phyloP scores from a whole-genome alignment of 1,140 invertebrate genomes.

The Scaptomyza hsui region DNA sequence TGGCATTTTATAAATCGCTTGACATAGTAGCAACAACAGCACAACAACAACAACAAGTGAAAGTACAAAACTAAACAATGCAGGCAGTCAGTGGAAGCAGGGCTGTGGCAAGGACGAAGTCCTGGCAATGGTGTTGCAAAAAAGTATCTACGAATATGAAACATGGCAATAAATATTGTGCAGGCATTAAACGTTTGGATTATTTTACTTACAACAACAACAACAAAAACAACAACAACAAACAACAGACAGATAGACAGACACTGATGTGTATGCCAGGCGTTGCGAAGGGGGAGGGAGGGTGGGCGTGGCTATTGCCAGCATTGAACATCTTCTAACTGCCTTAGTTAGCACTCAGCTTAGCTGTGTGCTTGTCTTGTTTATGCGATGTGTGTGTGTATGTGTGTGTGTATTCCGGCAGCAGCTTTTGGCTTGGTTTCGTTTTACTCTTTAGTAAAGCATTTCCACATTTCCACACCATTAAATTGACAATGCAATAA shows the following conservation, averaged over 20 bases:
- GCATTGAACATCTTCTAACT: slow-evolving; percentile 68
- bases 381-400: slow-evolving; percentile 29
- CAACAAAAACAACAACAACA: slow-evolving; percentile 18
- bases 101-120: slow-evolving; percentile 18
- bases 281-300: background rate
- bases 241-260: slow-evolving; percentile 12
- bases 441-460: slow-evolving; percentile 54
- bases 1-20: slow-evolving; percentile 81
- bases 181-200: slow-evolving; percentile 80
- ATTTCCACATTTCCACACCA: slow-evolving; percentile 82
- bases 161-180: slow-evolving; percentile 82
- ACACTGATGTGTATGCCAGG: slow-evolving; percentile 19
- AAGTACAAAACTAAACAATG: slow-evolving; percentile 79
- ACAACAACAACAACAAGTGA: slow-evolving; percentile 40
- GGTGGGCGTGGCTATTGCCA: slow-evolving; percentile 28
- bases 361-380: slow-evolving; percentile 54
- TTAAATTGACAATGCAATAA: slow-evolving; percentile 82
- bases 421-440: slow-evolving; percentile 45
- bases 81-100: slow-evolving; percentile 41
- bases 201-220: slow-evolving; percentile 64
- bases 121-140: slow-evolving; percentile 43
- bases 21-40: slow-evolving; percentile 59
- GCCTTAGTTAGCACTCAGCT: slow-evolving; percentile 62
- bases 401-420: slow-evolving; percentile 23
- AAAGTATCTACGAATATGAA: slow-evolving; percentile 71